Evolutionary conservation across 2,797 vertebrate genomes (phyloP), one percentile per base, ranked within the genome.

Genomic region (Smutsia gigantea): DNA sequence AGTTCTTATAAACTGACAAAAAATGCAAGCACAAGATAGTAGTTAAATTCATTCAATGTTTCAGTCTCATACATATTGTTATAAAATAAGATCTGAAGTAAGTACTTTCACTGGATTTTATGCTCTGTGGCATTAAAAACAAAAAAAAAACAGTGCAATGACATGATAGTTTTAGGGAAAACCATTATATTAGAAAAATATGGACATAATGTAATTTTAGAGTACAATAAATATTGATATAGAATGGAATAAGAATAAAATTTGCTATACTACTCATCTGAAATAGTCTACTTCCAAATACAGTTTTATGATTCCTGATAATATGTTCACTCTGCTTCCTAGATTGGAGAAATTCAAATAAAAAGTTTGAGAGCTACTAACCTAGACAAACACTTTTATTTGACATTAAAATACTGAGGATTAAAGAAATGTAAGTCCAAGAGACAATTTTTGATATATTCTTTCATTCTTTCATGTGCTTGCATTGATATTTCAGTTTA

Each of bases 401-500:
- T 63, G 46, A 82, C 49, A 75, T 69, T 92, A 57, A 95, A 90
- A 87, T 79, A 34, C 6, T 17, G 5, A 94, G 21, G 17, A 88
- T 77, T 92, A 96, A 89, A 75, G 21, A 69, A 94, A 94, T 77
- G 77, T 11, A 85, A 42, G 34, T 86, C 39, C 39, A 74, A 49
- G 82, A 90, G 81, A 72, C 14, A 81, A 17, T 69, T 90, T 85
- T 64, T 74, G 29, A 61, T 51, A 19, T 37, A 81, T 63, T 82
- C 5, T 81, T 90, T 82, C 25, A 84, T 57, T 34, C 21, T 64
- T 39, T 39, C 9, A 39, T 57, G 23, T 63, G 19, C n/a, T 87
- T 94, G n/a, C 21, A 69, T 81, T 63, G 90, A 15, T 87, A 39
- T 71, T 94, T 93, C 2, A 14, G 53, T 37, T 87, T 87, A 72